A percentile compares a stretch with the other conserved stretches of the same genome.
phyloP scores from a whole-genome alignment of 1,140 invertebrate genomes.

The Euura lappo region DNA sequence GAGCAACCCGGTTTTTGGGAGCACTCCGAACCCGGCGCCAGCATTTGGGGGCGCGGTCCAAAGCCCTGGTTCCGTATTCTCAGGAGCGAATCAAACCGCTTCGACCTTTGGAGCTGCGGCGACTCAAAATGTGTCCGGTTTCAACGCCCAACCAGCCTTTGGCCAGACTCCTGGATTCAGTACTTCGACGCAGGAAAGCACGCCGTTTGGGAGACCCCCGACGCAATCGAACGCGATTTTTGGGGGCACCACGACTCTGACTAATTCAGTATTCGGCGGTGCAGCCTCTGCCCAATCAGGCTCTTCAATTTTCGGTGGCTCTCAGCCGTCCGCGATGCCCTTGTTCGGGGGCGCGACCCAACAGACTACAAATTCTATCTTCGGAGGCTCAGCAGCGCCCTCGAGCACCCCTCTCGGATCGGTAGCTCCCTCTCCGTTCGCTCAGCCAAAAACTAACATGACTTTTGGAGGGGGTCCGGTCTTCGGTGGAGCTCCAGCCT shows the following conservation, averaged over 20 bases:
- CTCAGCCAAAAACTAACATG: conserved; percentile 26
- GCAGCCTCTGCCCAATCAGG: conserved; percentile 15
- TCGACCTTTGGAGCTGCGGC: conserved; percentile 37
- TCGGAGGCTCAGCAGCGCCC: conserved; percentile 25
- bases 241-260: conserved; percentile 17
- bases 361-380: conserved; percentile 31
- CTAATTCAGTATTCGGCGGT: conserved; percentile 8
- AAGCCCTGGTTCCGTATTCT: conserved; percentile 28
- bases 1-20: conserved; percentile 32
- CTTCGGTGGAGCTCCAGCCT: conserved; percentile 22
- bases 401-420: conserved; percentile 23
- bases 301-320: conserved; percentile 25
- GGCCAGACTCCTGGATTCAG: conserved; percentile 40
- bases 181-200: conserved; percentile 26
- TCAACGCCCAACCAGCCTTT: conserved; percentile 35
- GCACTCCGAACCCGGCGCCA: conserved; percentile 10
- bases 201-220: conserved; percentile 39
- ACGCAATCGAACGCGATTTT: conserved; percentile 31
- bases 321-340: conserved; percentile 21
- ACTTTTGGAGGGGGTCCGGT: conserved; percentile 44
- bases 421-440: conserved; percentile 28
- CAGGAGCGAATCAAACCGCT: conserved; percentile 12
- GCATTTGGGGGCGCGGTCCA: conserved; percentile 30
- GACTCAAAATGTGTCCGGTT: conserved; percentile 2
- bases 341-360: conserved; percentile 33